Conservation (phyloP, 2,888 invertebrate species). For the Drosophila mulleri region DNA sequence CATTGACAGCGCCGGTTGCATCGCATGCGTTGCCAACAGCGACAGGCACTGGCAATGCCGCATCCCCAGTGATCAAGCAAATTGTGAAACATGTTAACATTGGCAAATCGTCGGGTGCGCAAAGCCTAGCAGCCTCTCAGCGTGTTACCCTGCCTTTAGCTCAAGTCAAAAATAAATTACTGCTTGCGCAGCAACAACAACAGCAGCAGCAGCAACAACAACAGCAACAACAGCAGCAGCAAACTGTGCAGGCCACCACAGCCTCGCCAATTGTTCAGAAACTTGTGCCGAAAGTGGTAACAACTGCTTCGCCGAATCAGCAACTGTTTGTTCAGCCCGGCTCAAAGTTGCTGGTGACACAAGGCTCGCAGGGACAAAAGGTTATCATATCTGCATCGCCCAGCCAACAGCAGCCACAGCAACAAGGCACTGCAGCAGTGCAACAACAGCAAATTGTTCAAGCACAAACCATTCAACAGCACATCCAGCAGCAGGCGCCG, state of each 20-base stretch:
- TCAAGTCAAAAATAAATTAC: slow-evolving; percentile 70
- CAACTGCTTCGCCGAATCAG: slow-evolving; percentile 57
- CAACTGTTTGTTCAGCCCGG: slow-evolving; percentile 83
- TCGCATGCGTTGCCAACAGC: slow-evolving; percentile 37
- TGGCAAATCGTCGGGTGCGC: slow-evolving; percentile 65
- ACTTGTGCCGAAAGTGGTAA: slow-evolving; percentile 66
- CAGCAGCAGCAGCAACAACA: neutral
- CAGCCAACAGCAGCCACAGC: slow-evolving; percentile 59
- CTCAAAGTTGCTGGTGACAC: slow-evolving; percentile 83
- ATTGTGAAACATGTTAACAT: slow-evolving; percentile 81
- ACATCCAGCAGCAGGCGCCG: slow-evolving; percentile 44
- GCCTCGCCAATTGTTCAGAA: slow-evolving; percentile 69
- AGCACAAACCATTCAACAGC: slow-evolving; percentile 60
- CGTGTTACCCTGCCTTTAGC: slow-evolving; percentile 67
- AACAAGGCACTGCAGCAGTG: slow-evolving; percentile 37
- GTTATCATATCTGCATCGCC: slow-evolving; percentile 82
- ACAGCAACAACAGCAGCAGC: slow-evolving; percentile 51
- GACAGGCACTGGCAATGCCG: slow-evolving; percentile 22
- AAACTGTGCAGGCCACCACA: slow-evolving; percentile 21
- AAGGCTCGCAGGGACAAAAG: slow-evolving; percentile 84
- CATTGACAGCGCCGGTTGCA: slow-evolving; percentile 47
- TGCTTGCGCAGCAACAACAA: slow-evolving; percentile 53
- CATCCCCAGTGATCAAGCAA: slow-evolving; percentile 76
- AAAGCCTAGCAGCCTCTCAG: slow-evolving; percentile 65
- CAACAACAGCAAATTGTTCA: slow-evolving; percentile 75